Evolutionary conservation across 2,888 invertebrate species (phyloP).

Genomic region (Megaustenia siamemsis): DNA sequence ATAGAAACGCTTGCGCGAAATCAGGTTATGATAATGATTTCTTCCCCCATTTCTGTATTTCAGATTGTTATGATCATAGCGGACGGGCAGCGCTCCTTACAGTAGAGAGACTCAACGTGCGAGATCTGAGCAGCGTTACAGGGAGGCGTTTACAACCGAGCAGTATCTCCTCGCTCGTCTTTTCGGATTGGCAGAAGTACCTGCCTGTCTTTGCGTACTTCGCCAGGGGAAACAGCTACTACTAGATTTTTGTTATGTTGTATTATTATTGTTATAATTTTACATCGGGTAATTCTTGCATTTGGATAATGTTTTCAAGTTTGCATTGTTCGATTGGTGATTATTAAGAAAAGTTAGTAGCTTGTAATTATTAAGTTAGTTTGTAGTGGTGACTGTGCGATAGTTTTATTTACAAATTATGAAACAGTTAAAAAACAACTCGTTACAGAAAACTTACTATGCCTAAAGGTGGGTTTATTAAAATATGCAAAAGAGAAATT

Average conservation of each 20-base stretch:
- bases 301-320: conserved; percentile 20
- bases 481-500: not conserved
- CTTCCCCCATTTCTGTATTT: conserved; percentile 44
- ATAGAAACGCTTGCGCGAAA: conserved; percentile 39
- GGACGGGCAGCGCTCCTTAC: conserved; percentile 8
- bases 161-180: conserved; percentile 24
- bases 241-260: not conserved
- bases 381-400: not conserved
- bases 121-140: conserved; percentile 8
- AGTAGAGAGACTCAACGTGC: not conserved
- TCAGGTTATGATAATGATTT: conserved; percentile 51
- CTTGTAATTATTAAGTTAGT: too few relatives aligned
- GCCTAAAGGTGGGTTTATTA: not conserved
- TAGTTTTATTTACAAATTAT: not conserved
- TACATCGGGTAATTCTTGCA: not conserved
- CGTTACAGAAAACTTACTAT: not conserved
- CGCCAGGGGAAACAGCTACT: not conserved
- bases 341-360: too few relatives aligned
- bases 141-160: conserved; percentile 3
- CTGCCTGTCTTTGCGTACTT: conserved; percentile 16
- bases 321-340: conserved; percentile 8
- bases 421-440: not conserved
- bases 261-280: not conserved
- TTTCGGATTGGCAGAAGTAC: conserved; percentile 28
- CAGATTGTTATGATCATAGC: conserved; percentile 37